Percentiles rank a stretch among this genome's conserved stretches.
These are phyloP conservation scores for Aphrophora alni DNA, from an alignment of 2,888 invertebrate species.

Conservation along the genomic window DNA sequence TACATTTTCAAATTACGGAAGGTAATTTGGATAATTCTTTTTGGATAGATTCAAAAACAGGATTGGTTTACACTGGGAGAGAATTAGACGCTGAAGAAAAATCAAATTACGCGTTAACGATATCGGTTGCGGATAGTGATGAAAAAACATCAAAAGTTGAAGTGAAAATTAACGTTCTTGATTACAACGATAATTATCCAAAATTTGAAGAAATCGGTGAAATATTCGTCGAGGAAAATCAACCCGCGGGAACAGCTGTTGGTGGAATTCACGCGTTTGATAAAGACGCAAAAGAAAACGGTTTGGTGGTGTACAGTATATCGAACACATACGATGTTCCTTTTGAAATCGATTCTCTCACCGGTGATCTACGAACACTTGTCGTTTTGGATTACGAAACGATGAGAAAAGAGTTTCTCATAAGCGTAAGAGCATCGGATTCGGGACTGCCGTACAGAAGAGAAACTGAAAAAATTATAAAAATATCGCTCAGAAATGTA, in stretches of 20 bases:
- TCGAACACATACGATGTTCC: slow-evolving; percentile 89
- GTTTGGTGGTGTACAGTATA: slow-evolving; percentile 91
- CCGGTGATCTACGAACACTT: slow-evolving; percentile 82
- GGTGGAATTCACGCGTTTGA: slow-evolving; percentile 87
- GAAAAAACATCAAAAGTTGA: slow-evolving; percentile 86
- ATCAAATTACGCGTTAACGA: slow-evolving; percentile 82
- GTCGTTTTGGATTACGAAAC: slow-evolving; percentile 87
- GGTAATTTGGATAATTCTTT: slow-evolving; percentile 71
- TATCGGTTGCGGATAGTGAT: slow-evolving; percentile 87
- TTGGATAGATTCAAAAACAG: slow-evolving; percentile 81
- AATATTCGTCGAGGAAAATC: slow-evolving; percentile 83
- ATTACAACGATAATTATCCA: slow-evolving; percentile 93
- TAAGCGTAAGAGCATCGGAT: slow-evolving; percentile 88
- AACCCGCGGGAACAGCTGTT: slow-evolving; percentile 82
- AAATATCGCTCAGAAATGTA: slow-evolving; percentile 79
- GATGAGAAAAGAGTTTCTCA: slow-evolving; percentile 79
- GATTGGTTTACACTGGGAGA: slow-evolving; percentile 83
- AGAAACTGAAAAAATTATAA: slow-evolving; percentile 85
- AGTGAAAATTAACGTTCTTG: slow-evolving; percentile 84
- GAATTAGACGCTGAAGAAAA: slow-evolving; percentile 83
- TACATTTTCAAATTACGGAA: slow-evolving; percentile 81
- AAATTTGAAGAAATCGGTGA: slow-evolving; percentile 75
- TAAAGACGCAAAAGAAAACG: slow-evolving; percentile 90
- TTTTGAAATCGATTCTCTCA: slow-evolving; percentile 92
- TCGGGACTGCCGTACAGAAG: slow-evolving; percentile 92